Percentiles rank a stretch among this genome's conserved stretches.
phyloP scores from a whole-genome alignment of 2,888 invertebrate genomes.

The Megastigmus dorsalis region DNA sequence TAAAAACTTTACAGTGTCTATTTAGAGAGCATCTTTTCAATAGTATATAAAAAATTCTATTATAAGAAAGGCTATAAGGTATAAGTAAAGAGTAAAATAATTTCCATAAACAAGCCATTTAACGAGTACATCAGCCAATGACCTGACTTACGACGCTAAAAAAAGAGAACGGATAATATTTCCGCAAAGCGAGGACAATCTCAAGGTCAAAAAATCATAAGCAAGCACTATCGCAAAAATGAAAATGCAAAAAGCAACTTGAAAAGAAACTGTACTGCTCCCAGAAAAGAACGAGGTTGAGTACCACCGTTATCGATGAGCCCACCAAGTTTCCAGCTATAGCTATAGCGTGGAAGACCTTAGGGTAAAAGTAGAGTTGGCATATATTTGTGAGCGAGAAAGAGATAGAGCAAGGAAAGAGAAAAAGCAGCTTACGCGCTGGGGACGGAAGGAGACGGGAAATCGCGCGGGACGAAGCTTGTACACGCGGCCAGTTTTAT shows the following conservation, averaged over 20 bases:
- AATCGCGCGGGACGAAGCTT: constrained; percentile 4
- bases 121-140: too few species aligned
- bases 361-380: too few species aligned
- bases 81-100: too few species aligned
- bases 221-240: not conserved
- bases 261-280: not conserved
- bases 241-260: not conserved
- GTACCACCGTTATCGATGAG: not conserved
- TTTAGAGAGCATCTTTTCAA: too few species aligned
- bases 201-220: not conserved
- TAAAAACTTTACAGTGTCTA: too few species aligned
- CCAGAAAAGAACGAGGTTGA: not conserved
- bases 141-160: not conserved
- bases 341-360: too few species aligned
- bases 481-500: constrained; percentile 29
- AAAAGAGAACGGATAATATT: not conserved
- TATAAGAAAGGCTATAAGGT: too few species aligned
- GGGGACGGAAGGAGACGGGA: not conserved
- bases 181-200: not conserved
- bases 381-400: too few species aligned
- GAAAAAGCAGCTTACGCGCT: not conserved
- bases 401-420: not conserved
- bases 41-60: too few species aligned
- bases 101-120: too few species aligned
- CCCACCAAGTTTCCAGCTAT: too few species aligned